Evolutionary conservation across 2,888 invertebrate species (phyloP), one percentile per base, ranked within the genome.

Genomic region (Drosophila lutescens): DNA sequence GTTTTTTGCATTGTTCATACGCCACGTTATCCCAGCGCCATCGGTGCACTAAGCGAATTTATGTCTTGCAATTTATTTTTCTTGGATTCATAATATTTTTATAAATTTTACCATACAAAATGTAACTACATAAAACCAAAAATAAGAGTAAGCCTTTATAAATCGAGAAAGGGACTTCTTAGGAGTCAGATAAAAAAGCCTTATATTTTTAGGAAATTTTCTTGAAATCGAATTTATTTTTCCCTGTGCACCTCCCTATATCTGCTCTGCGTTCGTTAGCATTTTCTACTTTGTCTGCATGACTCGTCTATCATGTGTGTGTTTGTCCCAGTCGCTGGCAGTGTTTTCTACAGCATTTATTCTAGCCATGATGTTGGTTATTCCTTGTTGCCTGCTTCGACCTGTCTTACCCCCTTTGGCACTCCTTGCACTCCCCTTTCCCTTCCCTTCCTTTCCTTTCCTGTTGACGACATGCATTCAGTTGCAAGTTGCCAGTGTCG

Each of bases 1-100:
- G 76, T 65, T 73, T 76, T 50, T 63, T 74, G 73, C 83, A 83
- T 83, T 83, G 83, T 83, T 83, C 86, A 84, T 79, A 81, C 72
- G 81, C 79, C 80, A 77, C 78, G 82, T 82, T 82, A 85, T 69
- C 60, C 66, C 74, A 71, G 66, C 70, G 73, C 63, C 67, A 71
- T 63, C 47, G 2, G 15, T 32, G 51, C 58, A 58, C 58, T 40
- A 30, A 12, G 30, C 15, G 12, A 26, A 26, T 6, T 6, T 6
- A 26, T 6, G 26, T 26, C 26, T 26, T 26, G 26, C 5, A 26
- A 26, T 26, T 26, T 6, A 23, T 2, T 26, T 26, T 26, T 26
- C 5, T 6, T 6, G 26, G 26, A 26, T 6, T 26, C 5, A 26
- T 6, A 26, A 26, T 26, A 23, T 23, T 23, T 4, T 2, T 23